Evolutionary conservation across 2,113 vertebrate species (phyloP).

Genomic region (Anarrhichthys ocellatus): DNA sequence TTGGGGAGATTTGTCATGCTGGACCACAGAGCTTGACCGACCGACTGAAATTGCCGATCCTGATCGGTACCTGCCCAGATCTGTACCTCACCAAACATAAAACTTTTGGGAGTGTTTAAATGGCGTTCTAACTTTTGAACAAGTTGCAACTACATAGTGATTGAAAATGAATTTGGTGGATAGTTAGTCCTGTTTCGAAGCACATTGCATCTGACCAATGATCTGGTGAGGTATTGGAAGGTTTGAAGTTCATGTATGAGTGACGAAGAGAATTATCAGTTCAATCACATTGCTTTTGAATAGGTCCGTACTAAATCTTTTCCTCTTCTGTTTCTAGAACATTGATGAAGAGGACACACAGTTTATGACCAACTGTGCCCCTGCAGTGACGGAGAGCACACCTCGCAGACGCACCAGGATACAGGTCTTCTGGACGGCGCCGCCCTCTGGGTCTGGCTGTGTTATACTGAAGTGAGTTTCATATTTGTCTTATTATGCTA

Average conservation of each 20-base stretch:
- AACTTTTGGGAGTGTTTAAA: not conserved
- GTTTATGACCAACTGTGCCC: slow-evolving; percentile 95
- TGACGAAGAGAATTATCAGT: not conserved
- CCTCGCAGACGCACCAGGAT: slow-evolving; percentile 92
- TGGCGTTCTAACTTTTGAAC: not conserved
- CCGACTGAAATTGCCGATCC: too few relatives aligned
- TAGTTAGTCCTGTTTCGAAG: not conserved
- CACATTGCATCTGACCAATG: not conserved
- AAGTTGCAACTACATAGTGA: not conserved
- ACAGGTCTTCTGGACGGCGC: slow-evolving; percentile 95
- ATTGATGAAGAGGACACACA: slow-evolving; percentile 96
- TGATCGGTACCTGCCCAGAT: not conserved
- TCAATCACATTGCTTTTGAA: not conserved
- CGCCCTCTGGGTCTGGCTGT: slow-evolving; percentile 89
- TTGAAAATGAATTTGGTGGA: not conserved
- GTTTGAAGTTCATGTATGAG: not conserved
- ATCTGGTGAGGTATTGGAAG: not conserved
- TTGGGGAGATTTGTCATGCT: too few relatives aligned
- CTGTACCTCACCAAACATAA: not conserved
- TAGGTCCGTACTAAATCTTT: not conserved
- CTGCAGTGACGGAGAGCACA: slow-evolving; percentile 94
- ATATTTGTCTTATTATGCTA: not conserved
- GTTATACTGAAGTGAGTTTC: slow-evolving; percentile 91
- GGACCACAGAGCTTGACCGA: too few relatives aligned
- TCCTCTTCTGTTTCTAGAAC: slow-evolving; percentile 81